Base-by-base conservation (phyloP, 2,888 invertebrate species). In the Melitaea athalia region DNA sequence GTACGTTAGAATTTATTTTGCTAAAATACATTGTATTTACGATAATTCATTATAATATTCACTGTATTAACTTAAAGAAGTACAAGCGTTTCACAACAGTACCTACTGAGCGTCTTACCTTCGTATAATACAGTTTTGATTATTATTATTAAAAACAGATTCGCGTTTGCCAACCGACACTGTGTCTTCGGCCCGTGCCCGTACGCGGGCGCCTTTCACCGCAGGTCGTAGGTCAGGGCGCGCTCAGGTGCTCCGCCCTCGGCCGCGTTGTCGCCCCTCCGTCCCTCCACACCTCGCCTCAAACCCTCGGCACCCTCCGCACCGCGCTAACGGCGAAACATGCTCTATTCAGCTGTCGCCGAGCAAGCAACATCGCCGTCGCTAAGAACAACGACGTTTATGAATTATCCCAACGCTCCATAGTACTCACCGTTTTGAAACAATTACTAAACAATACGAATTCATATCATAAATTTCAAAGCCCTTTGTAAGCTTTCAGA, bases 191-290 rank as follows among this genome's bases (percentile, higher is more conserved):
- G 76, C 74, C 77, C 76, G 76, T 74, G 81, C 76, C 81, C 80
- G 82, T 82, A 85, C 85, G 84, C 88, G 85, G 79, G 89, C 90
- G 91, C 92, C 92, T 92, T 92, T 92, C 92, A 92, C 92, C 89
- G 85, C 89, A 79, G 92, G 92, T 92, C 92, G 89, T 81, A 91
- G 92, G 92, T 92, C 92, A 92, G 92, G 92, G 92, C 91, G 92
- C 91, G 86, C 92, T 92, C 91, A 89, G 92, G 92, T 89, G 92
- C 92, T 88, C 91, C 90, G 90, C 91, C 90, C 91, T 75, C 76
- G 84, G 85, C 82, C 82, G 78, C 75, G 77, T 78, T 74, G 75
- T 73, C 77, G 72, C 71, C 75, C 72, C 71, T 75, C 75, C 76
- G 75, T 71, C 77, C 67, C 76, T 72, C 78, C 66, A 68, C 79